These are phyloP conservation scores for Adela reaumurella DNA, from an alignment of 2,888 invertebrate species.

Conservation along the genomic window DNA sequence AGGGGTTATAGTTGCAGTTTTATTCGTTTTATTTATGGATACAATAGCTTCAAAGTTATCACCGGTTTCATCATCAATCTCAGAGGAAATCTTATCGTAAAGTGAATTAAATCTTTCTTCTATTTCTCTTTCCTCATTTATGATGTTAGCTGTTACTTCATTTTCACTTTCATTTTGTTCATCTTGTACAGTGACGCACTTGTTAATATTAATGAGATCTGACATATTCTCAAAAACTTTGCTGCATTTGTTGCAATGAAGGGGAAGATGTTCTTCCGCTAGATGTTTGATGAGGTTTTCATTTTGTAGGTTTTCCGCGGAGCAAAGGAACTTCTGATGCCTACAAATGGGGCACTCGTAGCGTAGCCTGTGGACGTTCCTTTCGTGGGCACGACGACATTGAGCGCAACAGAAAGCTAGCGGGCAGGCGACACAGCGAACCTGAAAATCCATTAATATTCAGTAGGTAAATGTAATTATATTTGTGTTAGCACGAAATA, in stretches of 20 bases:
- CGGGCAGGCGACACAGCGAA: constrained; percentile 39
- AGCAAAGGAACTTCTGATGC: constrained; percentile 29
- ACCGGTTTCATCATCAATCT: constrained; percentile 15
- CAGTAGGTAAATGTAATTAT: too few relatives aligned
- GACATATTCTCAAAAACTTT: constrained; percentile 35
- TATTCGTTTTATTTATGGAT: constrained; percentile 28
- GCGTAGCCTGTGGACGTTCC: constrained; percentile 26
- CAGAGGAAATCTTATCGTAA: constrained; percentile 24
- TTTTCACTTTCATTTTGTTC: constrained; percentile 14
- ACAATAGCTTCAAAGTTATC: constrained; percentile 30
- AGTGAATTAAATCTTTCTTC: constrained; percentile 37
- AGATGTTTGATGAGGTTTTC: constrained; percentile 32
- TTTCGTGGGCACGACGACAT: constrained; percentile 43
- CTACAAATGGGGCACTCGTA: constrained; percentile 45
- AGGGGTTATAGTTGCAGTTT: constrained; percentile 42
- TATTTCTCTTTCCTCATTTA: constrained; percentile 14
- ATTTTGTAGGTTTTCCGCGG: constrained; percentile 23
- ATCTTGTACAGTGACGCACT: constrained; percentile 39
- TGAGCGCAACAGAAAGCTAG: constrained; percentile 38
- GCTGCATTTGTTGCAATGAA: constrained; percentile 38
- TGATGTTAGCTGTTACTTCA: constrained; percentile 6
- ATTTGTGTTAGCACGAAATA: too few relatives aligned
- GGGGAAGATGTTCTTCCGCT: constrained; percentile 29
- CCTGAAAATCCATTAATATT: too few relatives aligned
- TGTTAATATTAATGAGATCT: constrained; percentile 29